Base-by-base conservation (phyloP, 2,797 vertebrate genomes). In the Chelon auratus region DNA sequence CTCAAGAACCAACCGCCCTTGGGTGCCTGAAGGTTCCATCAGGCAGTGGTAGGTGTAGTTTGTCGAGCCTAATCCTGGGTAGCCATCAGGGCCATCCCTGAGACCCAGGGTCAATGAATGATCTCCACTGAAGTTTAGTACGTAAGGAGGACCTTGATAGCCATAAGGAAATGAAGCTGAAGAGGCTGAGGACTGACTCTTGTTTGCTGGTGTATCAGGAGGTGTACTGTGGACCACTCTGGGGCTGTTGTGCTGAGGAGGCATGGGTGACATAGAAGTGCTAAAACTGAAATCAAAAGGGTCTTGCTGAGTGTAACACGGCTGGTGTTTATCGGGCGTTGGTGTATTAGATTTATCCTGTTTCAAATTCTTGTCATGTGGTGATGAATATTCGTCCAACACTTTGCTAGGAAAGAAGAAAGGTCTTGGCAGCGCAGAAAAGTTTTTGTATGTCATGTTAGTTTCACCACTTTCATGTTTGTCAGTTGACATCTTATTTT, bases 21-120 rank as follows among this genome's bases (percentile, higher is more conserved):
- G 95, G n/a, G 94, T 95, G 70, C 95, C 95, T 0, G 95, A 95
- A 40, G 95, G 94, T 47, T 95, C 95, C 95, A 95, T 95, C 67
- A 95, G 90, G 86, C 95, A 95, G 71, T 94, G 95, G 85, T 95
- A 95, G 52, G 95, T 95, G 87, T 95, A 95, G 90, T 94, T 95
- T 8, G 94, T 75, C 0, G 93, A 75, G 56, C 92, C 84, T 3
- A 92, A 84, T 5, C 93, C 93, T 0, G 92, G 86, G 80, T 93
- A 94, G 42, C 93, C 88, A 0, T 95, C 94, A 2, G 78, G 73
- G 20, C 93, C 91, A 2, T 94, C 94, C 69, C 93, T 91, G 78
- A 95, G 94, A 40, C 94, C 94, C 68, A 95, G 82, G 57, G 94
- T 95, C 80, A 95, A 67, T 1, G 94, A 95, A 75, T 95, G 95